Percentiles rank a stretch among this genome's conserved stretches.
Conservation (phyloP, 2,113 vertebrate species). For the Gracilinanus agilis region DNA sequence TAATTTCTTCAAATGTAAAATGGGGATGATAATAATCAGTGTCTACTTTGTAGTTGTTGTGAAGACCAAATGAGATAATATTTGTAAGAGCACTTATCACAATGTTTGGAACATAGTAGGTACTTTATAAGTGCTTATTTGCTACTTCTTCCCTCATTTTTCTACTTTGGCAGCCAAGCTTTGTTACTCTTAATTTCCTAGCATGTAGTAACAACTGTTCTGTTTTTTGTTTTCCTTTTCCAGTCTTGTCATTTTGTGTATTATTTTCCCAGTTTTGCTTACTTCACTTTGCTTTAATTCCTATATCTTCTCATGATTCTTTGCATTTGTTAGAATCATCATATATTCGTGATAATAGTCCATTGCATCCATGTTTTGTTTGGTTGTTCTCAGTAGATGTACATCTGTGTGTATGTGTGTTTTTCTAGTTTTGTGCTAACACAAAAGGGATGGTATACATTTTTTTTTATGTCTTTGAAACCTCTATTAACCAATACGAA, state of each 20-base stretch:
- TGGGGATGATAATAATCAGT: neutral
- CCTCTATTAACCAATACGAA: neutral
- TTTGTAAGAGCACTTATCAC: neutral
- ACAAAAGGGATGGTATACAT: neutral
- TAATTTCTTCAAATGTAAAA: neutral
- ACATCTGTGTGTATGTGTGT: neutral
- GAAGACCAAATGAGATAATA: neutral
- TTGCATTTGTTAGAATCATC: neutral
- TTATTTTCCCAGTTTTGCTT: neutral
- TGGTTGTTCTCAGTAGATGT: neutral
- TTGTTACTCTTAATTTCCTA: neutral
- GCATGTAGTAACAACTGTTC: neutral
- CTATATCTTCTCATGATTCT: neutral
- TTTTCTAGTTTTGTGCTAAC: neutral
- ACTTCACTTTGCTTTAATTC: neutral
- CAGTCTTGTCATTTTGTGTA: neutral
- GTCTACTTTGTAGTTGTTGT: neutral
- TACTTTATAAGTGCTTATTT: neutral
- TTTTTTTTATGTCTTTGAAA: neutral
- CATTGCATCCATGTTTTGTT: neutral
- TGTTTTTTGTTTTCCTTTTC: neutral
- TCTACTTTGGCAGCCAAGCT: neutral
- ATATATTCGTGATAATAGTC: neutral
- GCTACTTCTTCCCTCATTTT: neutral
- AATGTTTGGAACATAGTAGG: neutral